phyloP scores from a whole-genome alignment of 2,797 vertebrate genomes.

The Eremophila alpestris region DNA sequence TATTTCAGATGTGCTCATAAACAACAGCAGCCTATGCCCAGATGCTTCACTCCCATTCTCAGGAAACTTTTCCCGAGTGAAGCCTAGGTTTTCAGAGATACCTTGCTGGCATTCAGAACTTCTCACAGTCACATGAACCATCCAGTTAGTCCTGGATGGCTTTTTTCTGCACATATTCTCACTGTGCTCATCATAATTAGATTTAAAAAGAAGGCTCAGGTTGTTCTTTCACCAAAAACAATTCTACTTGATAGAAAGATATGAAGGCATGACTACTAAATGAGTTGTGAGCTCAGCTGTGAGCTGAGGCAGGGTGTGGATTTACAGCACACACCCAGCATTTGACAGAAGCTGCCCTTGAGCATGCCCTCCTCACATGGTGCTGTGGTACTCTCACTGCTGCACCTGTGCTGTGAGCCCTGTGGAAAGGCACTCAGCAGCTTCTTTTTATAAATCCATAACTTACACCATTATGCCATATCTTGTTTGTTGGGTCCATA shows the following conservation, averaged over 20 bases:
- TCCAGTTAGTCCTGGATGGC: neutral
- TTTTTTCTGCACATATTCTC: neutral
- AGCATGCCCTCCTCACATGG: rapidly evolving
- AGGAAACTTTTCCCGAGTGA: neutral
- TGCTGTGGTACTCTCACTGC: neutral
- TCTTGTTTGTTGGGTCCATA: neutral
- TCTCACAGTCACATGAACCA: neutral
- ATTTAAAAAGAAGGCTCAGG: neutral
- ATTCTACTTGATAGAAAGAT: neutral
- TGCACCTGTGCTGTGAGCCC: rapidly evolving
- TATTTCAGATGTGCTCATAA: neutral
- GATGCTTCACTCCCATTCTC: neutral
- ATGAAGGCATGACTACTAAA: neutral
- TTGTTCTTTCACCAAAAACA: neutral
- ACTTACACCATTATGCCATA: neutral
- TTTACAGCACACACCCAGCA: neutral
- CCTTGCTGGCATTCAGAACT: neutral
- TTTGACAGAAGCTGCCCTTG: neutral
- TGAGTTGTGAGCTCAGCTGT: neutral
- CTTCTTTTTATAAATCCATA: neutral
- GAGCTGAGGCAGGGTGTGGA: neutral
- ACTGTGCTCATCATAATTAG: neutral
- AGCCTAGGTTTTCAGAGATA: neutral
- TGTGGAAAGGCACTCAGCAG: neutral
- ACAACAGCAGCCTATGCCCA: rapidly evolving